Conservation (phyloP, 2,113 vertebrate species). For the Dicerorhinus sumatrensis region DNA sequence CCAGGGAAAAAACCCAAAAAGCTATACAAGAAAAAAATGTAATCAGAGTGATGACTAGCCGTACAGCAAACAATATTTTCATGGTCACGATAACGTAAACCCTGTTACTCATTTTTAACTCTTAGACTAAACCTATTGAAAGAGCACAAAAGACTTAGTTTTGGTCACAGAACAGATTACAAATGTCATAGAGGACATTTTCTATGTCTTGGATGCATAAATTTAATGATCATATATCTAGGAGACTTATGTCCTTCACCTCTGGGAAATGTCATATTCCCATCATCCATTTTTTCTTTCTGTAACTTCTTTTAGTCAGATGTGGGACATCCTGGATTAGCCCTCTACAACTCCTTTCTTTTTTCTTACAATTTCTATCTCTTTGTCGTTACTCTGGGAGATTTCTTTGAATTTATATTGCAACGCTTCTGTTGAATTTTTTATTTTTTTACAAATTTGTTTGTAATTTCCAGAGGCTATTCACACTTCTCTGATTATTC, state of each 20-base stretch:
- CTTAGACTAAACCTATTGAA: background rate
- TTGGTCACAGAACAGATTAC: background rate
- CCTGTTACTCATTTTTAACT: background rate
- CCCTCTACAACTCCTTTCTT: background rate
- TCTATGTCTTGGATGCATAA: background rate
- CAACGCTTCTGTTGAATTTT: background rate
- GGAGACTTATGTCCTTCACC: background rate
- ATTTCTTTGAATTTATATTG: constrained; percentile 3
- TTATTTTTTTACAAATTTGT: background rate
- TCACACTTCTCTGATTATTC: background rate
- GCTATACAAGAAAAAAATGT: background rate
- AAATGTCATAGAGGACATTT: background rate
- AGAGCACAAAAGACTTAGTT: background rate
- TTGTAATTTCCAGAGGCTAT: background rate
- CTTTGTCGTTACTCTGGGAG: background rate
- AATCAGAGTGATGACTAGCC: background rate
- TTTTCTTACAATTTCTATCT: background rate
- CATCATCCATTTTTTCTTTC: background rate
- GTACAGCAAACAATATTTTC: background rate
- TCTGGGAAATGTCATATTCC: background rate
- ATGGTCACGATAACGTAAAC: background rate
- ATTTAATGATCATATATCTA: background rate
- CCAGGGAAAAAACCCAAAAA: background rate
- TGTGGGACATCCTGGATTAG: background rate
- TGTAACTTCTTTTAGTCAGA: background rate